Evolutionary conservation across 2,888 invertebrate species (phyloP), one percentile per base, ranked within the genome.

Genomic region (Leptinotarsa haldemani): DNA sequence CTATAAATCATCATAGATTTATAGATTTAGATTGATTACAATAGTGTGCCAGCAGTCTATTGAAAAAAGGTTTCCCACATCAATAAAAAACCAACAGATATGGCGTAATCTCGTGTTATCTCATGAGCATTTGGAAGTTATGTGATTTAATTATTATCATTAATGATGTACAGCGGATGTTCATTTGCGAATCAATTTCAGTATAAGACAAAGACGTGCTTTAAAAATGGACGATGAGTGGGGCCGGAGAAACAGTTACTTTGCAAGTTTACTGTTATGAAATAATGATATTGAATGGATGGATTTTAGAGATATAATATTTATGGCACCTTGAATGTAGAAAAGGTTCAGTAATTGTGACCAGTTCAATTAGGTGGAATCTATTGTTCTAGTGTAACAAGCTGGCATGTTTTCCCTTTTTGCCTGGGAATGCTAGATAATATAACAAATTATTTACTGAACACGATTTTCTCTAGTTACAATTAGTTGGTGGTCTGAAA

Each of bases 21-120:
- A 68, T 68, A 56, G 68, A 68, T 68, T 68, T 53, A 40, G 68
- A 68, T 68, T 47, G 68, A 68, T 68, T 56, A 68, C 68, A 68
- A 68, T 68, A 53, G 68, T 61, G 61, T 61, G 46, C 68, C 68
- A 56, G 68, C 47, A 56, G 22, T 68, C 56, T 58, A 56, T 68
- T 68, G 56, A 68, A 68, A 68, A 68, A 68, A 68, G 56, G 30
- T 61, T 68, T 68, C 68, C 68, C 68, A 68, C 68, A 68, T 68
- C 56, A 68, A 66, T 67, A 52, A 40, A n/a, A 53, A 46, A 68
- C 46, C 56, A 68, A 68, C 46, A 68, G 68, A 53, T 52, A 67
- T n/a, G 18, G 67, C 67, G 68, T 61, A 68, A 56, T 47, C 56
- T 50, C 22, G 9, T n/a, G 53, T 53, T 46, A 18, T 53, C 53